These are phyloP conservation scores for Salminus brasiliensis DNA, from an alignment of 2,113 vertebrate genomes.

Conservation along the genomic window DNA sequence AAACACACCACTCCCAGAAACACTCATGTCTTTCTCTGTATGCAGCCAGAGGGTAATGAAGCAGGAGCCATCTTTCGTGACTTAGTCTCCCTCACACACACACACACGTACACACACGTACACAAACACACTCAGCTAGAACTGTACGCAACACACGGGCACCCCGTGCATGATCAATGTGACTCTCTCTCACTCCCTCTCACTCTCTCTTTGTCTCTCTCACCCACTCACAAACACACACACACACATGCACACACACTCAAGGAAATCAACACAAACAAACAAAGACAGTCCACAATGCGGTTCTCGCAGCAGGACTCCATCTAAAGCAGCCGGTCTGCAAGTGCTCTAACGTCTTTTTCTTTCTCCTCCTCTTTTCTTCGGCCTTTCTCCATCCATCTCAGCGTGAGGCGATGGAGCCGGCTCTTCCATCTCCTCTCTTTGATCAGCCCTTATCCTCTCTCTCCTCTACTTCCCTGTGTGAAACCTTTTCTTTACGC, in stretches of 20 bases:
- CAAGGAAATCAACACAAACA: slow-evolving; percentile 23
- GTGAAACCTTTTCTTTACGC: slow-evolving; percentile 47
- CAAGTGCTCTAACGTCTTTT: slow-evolving; percentile 33
- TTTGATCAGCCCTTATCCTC: slow-evolving; percentile 47
- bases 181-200: neutral
- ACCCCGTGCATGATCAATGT: slow-evolving; percentile 31
- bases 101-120: slow-evolving; percentile 18
- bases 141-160: neutral
- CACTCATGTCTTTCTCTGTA: neutral
- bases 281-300: slow-evolving; percentile 31
- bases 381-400: slow-evolving; percentile 34
- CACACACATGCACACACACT: neutral
- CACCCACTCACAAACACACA: neutral
- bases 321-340: slow-evolving; percentile 3
- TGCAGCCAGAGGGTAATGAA: slow-evolving; percentile 27
- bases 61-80: slow-evolving; percentile 32
- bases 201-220: neutral
- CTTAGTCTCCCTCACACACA: neutral
- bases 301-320: slow-evolving; percentile 25
- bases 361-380: slow-evolving; percentile 24
- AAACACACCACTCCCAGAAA: no score
- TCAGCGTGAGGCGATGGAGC: slow-evolving; percentile 42
- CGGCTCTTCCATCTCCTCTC: slow-evolving; percentile 36
- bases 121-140: neutral
- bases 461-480: slow-evolving; percentile 26